Evolutionary conservation across 2,797 vertebrate genomes (phyloP).

Genomic region (Gephyroberyx darwinii): DNA sequence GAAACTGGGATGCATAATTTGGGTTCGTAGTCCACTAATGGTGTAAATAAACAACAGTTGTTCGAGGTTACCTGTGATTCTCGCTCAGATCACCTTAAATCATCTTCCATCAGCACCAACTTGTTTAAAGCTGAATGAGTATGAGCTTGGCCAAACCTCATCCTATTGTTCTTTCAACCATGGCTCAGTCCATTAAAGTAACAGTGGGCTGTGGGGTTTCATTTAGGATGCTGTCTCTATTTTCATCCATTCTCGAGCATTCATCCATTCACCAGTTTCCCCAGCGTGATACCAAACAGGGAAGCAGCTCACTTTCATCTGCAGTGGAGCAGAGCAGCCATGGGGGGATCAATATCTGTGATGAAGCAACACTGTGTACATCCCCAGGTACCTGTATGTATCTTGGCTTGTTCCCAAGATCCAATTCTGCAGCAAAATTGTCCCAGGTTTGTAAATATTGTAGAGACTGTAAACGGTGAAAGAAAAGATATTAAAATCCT

Average conservation of each 20-base stretch:
- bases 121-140: constrained; percentile 28
- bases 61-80: constrained; percentile 8
- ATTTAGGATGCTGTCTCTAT: constrained; percentile 32
- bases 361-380: constrained; percentile 39
- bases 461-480: constrained; percentile 17
- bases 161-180: constrained; percentile 41
- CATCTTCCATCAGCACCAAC: constrained; percentile 25
- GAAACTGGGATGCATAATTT: background rate
- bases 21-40: background rate
- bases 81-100: constrained; percentile 18
- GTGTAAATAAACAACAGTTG: background rate
- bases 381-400: constrained; percentile 39
- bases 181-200: constrained; percentile 4
- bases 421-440: constrained; percentile 18
- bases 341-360: constrained; percentile 61
- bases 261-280: constrained; percentile 61
- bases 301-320: constrained; percentile 49
- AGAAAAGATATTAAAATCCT: constrained; percentile 29
- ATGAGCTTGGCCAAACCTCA: constrained; percentile 2
- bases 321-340: constrained; percentile 39
- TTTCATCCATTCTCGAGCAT: constrained; percentile 25
- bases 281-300: constrained; percentile 26
- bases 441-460: constrained; percentile 35
- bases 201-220: constrained; percentile 48
- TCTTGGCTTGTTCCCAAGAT: constrained; percentile 41